Base-by-base conservation (phyloP, 1,140 invertebrate species). In the Bombyx mandarina region DNA sequence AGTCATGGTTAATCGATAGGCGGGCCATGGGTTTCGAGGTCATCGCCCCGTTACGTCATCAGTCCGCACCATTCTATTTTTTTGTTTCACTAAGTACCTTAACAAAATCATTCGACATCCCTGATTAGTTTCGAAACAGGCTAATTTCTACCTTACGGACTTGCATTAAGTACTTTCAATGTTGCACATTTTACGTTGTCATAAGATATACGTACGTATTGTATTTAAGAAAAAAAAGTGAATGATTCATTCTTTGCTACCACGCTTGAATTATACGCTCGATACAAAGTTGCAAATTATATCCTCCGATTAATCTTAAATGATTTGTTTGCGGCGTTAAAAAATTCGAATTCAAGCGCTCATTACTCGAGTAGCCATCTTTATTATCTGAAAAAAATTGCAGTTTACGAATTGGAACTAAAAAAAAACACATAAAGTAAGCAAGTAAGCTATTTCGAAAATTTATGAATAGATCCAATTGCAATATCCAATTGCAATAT, bases 21-120 rank as follows among this genome's bases (percentile, higher is more conserved):
- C 56, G 52, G 63, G 60, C 66, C 69, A 68, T 73, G 58, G 62
- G 67, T 62, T 67, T 59, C 45, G 63, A 57, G 79, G 68, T 77
- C 75, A 70, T 56, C 61, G 73, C 48, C 66, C 79, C 57, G 60
- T 79, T 73, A 73, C 77, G 74, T 79, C 77, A 79, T 74, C 75
- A 73, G 73, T 62, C 64, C 59, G 52, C 59, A 75, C 70, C 69
- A 75, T 75, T 65, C 68, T 58, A 65, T 69, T 78, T 79, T 35
- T 79, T 79, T 80, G 72, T 72, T 73, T 67, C 63, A 63, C 62
- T 63, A 58, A 58, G 56, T 26, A 52, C 49, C 50, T 52, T 52
- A 54, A 54, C 53, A 44, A 54, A 54, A 54, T 54, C 45, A 8
- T 54, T 26, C 12, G 44, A 8, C 48, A 45, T 5, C 45, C 44